A percentile compares a stretch with the other conserved stretches of the same genome.
These are phyloP conservation scores for Aspidiotus destructor DNA, from an alignment of 2,888 invertebrate genomes.

Conservation along the genomic window DNA sequence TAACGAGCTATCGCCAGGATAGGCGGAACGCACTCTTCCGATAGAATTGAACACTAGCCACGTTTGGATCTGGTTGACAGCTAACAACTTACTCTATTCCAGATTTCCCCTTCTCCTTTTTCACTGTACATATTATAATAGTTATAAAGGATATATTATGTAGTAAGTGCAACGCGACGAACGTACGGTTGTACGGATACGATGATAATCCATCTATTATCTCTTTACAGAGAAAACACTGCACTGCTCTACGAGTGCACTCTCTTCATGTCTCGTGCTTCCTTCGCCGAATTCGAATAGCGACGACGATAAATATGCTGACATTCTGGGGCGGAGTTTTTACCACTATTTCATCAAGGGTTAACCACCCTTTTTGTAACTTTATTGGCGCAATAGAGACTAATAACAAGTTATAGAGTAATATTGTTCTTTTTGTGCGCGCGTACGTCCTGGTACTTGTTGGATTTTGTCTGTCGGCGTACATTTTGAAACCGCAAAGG, in stretches of 20 bases:
- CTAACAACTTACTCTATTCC: constrained; percentile 28
- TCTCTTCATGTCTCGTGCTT: background rate
- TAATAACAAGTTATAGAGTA: constrained; percentile 5
- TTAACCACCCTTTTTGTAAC: constrained; percentile 14
- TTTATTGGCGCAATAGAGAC: constrained; percentile 4
- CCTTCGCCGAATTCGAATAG: background rate
- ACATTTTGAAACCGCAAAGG: too few species aligned
- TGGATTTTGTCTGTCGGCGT: too few species aligned
- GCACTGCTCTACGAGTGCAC: background rate
- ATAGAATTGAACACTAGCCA: constrained; percentile 13
- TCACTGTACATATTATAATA: background rate
- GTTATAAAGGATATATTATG: too few species aligned
- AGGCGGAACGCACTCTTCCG: constrained; percentile 24
- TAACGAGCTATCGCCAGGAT: constrained; percentile 18
- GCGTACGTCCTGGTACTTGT: background rate
- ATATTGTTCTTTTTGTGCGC: background rate
- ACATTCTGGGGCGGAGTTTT: constrained; percentile 24
- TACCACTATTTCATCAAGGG: constrained; percentile 11
- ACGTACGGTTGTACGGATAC: constrained; percentile 6
- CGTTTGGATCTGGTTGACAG: constrained; percentile 32
- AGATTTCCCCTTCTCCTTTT: constrained; percentile 15
- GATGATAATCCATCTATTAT: constrained; percentile 25
- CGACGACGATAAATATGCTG: constrained; percentile 4
- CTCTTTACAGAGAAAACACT: constrained; percentile 24
- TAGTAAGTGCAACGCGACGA: too few species aligned